These are phyloP conservation scores for Chelon labrosus DNA, from an alignment of 2,797 vertebrate genomes.

Conservation along the genomic window DNA sequence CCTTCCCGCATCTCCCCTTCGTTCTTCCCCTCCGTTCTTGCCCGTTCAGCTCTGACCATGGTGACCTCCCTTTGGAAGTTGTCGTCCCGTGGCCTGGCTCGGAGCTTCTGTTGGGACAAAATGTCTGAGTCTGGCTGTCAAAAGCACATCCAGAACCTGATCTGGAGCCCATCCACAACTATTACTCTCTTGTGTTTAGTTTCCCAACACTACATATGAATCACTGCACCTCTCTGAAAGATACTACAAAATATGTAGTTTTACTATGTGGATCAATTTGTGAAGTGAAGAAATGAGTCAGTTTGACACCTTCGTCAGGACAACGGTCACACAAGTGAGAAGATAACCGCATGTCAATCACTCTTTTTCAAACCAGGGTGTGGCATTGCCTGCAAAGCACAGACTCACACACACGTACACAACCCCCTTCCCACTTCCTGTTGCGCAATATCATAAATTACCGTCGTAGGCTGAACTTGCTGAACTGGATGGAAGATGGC, in stretches of 20 bases:
- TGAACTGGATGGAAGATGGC: constrained; percentile 65
- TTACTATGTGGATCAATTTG: constrained; percentile 6
- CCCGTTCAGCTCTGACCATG: constrained; percentile 47
- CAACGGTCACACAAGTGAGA: constrained; percentile 38
- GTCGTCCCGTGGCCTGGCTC: constrained; percentile 41
- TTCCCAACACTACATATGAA: constrained; percentile 46
- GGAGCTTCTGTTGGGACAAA: constrained; percentile 45
- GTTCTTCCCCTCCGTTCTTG: constrained; percentile 24
- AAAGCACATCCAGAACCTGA: constrained; percentile 68
- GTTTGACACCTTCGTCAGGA: constrained; percentile 47
- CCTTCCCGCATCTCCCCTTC: constrained; percentile 16
- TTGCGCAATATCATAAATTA: constrained; percentile 64
- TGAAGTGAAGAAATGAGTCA: constrained; percentile 41
- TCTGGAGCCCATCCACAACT: constrained; percentile 42
- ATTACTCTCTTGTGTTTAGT: constrained; percentile 45
- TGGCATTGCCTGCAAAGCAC: constrained; percentile 27
- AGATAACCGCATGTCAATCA: constrained; percentile 28
- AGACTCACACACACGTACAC: neutral
- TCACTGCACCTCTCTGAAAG: constrained; percentile 30
- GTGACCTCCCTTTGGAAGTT: constrained; percentile 65
- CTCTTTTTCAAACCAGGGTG: constrained; percentile 46
- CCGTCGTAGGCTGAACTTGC: constrained; percentile 52
- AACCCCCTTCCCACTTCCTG: constrained; percentile 56
- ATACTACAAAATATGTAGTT: neutral
- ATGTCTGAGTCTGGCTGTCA: constrained; percentile 66